Base-by-base conservation (phyloP, 2,113 vertebrate species). In the Serilophus lunatus region DNA sequence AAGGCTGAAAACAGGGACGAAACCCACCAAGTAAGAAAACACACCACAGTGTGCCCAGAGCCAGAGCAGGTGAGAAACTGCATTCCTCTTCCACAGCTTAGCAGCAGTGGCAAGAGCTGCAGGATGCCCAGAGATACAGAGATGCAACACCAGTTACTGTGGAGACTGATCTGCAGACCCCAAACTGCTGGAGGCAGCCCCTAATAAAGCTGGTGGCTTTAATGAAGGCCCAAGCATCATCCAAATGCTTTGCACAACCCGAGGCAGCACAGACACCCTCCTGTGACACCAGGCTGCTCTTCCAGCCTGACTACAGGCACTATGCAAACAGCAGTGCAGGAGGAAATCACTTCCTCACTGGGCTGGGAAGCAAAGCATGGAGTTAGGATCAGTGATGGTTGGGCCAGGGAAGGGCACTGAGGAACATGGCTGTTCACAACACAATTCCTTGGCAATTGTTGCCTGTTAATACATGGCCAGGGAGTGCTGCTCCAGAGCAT, bases 241-340 rank as follows among this genome's bases (percentile, higher is more conserved):
- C 50, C 82, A 35, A 87, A 70, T 0, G 3, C 31, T 75, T 44
- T 66, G 86, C 26, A 66, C 22, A 75, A 45, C 8, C 13, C n/a
- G 44, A n/a, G 57, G 51, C 47, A 57, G 75, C 1, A 6, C 83
- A 86, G 60, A 78, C 38, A 19, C 29, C 42, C 20, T 71, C 38
- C 13, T 0, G 4, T 4, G 10, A 69, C 76, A 72, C 0, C 0
- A 2, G 14, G 44, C 8, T 65, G 63, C 50, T 86, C 42, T 42
- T 61, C 42, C 23, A 22, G 51, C 29, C 61, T 78, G 72, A 25
- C 57, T 38, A 18, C 38, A 75, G 64, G 22, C 81, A 49, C 61
- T 4, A 5, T 3, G 29, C 54, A 47, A 74, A 61, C 59, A 65
- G 64, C 28, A 57, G 29, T 0, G 1, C 36, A 42, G 20, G 54